These are phyloP conservation scores for Dryobota labecula DNA, from an alignment of 2,888 invertebrate genomes.

Conservation along the genomic window DNA sequence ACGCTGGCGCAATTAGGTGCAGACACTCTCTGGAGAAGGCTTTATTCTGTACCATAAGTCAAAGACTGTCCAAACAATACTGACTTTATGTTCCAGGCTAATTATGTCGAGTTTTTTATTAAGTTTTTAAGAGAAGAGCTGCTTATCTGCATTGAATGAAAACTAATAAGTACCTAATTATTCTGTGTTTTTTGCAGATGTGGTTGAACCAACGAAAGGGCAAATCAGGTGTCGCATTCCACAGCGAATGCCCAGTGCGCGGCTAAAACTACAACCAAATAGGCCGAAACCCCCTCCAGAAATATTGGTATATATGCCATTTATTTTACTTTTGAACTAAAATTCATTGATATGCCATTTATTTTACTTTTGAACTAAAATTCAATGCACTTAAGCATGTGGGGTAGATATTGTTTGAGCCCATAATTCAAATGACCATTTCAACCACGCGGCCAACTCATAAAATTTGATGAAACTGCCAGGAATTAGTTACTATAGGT, in stretches of 20 bases:
- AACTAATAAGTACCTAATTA: neutral
- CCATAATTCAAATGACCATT: no score
- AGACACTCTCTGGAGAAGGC: no score
- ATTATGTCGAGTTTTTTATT: neutral
- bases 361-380: neutral
- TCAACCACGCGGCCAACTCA: no score
- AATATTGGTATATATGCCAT: slow-evolving; percentile 13
- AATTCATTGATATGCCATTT: neutral
- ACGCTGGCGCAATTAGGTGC: no score
- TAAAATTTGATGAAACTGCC: no score
- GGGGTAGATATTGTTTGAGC: neutral
- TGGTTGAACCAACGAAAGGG: slow-evolving; percentile 60
- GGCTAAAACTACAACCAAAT: slow-evolving; percentile 54
- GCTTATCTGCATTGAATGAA: neutral
- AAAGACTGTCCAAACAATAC: neutral
- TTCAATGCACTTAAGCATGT: neutral
- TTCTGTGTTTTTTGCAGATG: slow-evolving; percentile 61
- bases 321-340: neutral
- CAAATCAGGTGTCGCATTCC: slow-evolving; percentile 78
- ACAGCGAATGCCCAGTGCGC: slow-evolving; percentile 70
- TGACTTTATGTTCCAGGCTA: neutral
- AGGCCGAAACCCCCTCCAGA: slow-evolving; percentile 67
- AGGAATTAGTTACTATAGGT: no score
- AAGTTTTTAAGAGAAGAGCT: neutral
- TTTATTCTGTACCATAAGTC: neutral